Conservation (phyloP, 2,888 invertebrate species). For the Ditula angustiorana region DNA sequence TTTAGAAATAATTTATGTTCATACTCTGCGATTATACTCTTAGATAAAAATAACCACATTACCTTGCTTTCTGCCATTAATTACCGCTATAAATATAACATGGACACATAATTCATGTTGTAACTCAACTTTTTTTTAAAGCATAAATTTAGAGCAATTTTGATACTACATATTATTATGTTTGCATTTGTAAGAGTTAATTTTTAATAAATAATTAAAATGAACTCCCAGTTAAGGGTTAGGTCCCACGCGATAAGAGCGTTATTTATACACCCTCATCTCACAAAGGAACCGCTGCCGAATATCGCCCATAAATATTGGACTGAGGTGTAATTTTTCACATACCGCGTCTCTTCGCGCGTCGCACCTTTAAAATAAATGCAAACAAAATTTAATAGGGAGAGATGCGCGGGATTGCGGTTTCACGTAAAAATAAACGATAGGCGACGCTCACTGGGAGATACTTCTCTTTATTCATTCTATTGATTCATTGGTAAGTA, state of each 20-base stretch:
- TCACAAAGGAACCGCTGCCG: conserved; percentile 85
- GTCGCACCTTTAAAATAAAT: conserved; percentile 86
- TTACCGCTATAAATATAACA: conserved; percentile 53
- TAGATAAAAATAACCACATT: conserved; percentile 77
- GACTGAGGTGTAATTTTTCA: conserved; percentile 86
- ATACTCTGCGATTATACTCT: conserved; percentile 79
- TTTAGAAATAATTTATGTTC: conserved; percentile 84
- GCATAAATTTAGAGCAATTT: not conserved
- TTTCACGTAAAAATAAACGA: conserved; percentile 84
- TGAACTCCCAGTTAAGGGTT: conserved; percentile 82
- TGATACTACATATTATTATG: too few species aligned
- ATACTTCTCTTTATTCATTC: conserved; percentile 52
- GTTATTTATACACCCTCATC: conserved; percentile 85
- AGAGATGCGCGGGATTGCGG: conserved; percentile 84
- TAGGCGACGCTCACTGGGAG: conserved; percentile 73
- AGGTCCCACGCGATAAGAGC: conserved; percentile 85
- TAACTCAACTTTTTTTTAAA: not conserved
- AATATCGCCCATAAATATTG: conserved; percentile 86
- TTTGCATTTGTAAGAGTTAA: conserved; percentile 51
- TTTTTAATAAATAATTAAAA: conserved; percentile 82
- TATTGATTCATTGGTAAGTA: conserved; percentile 41
- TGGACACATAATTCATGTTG: not conserved
- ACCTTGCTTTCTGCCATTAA: conserved; percentile 71
- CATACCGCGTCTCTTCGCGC: conserved; percentile 83
- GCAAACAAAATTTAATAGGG: conserved; percentile 86